Evolutionary conservation across 2,113 vertebrate species (phyloP).

Genomic region (Triplophysa rosa): DNA sequence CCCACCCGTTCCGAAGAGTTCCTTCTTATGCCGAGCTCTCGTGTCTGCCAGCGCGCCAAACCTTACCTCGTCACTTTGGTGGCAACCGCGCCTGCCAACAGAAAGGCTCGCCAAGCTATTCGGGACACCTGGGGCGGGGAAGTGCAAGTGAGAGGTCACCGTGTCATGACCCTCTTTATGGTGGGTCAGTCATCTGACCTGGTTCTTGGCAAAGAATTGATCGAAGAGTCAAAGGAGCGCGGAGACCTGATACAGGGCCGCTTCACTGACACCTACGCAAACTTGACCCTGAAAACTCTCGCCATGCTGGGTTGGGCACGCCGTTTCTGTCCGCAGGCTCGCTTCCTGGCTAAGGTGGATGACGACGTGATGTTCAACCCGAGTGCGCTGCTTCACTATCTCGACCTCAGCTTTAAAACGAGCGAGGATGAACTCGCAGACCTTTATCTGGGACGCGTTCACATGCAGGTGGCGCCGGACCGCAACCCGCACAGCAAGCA

Average conservation of each 20-base stretch:
- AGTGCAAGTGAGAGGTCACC: slow-evolving; percentile 64
- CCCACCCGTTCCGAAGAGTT: slow-evolving; percentile 69
- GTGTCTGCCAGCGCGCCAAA: slow-evolving; percentile 70
- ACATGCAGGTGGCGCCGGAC: slow-evolving; percentile 74
- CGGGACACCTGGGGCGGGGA: slow-evolving; percentile 82
- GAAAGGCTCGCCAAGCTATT: slow-evolving; percentile 75
- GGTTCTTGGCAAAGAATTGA: slow-evolving; percentile 67
- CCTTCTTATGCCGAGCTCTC: slow-evolving; percentile 70
- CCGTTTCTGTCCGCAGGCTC: slow-evolving; percentile 75
- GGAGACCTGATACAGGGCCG: slow-evolving; percentile 82
- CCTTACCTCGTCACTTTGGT: slow-evolving; percentile 82
- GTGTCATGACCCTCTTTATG: slow-evolving; percentile 81
- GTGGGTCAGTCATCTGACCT: slow-evolving; percentile 71
- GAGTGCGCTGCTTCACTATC: slow-evolving; percentile 70
- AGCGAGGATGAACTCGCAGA: slow-evolving; percentile 63
- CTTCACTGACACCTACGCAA: slow-evolving; percentile 83
- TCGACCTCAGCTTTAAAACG: slow-evolving; percentile 65
- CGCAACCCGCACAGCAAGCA: slow-evolving; percentile 73
- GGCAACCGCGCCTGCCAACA: slow-evolving; percentile 74
- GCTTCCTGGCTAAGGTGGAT: slow-evolving; percentile 85
- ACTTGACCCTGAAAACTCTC: slow-evolving; percentile 87
- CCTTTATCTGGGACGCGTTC: slow-evolving; percentile 83
- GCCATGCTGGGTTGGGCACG: slow-evolving; percentile 78
- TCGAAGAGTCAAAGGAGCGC: slow-evolving; percentile 70
- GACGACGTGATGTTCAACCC: slow-evolving; percentile 89